phyloP scores from a whole-genome alignment of 2,888 invertebrate species.

The Ditula angustiorana region DNA sequence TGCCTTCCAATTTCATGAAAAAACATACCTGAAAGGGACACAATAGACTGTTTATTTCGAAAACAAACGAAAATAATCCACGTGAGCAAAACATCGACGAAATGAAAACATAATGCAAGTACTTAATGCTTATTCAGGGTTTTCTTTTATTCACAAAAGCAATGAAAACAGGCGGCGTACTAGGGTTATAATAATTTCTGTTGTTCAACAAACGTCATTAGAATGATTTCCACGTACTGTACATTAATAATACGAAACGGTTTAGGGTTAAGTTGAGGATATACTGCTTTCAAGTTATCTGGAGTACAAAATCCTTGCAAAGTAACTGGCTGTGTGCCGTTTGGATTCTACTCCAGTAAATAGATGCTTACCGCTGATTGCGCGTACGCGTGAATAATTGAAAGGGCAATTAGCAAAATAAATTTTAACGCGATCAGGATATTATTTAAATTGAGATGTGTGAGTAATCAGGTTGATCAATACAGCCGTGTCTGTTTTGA shows the following conservation, averaged over 20 bases:
- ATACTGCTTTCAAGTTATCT: conserved; percentile 70
- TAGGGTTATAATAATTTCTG: conserved; percentile 55
- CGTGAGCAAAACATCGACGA: too few species aligned
- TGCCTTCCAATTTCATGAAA: too few species aligned
- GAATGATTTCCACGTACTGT: conserved; percentile 74
- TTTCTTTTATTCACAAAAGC: conserved; percentile 21
- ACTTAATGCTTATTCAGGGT: conserved; percentile 9
- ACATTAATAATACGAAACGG: conserved; percentile 79
- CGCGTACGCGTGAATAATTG: conserved; percentile 27
- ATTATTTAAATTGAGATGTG: background rate
- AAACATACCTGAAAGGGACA: too few species aligned
- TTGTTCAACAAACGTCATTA: conserved; percentile 63
- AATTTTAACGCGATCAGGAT: conserved; percentile 6
- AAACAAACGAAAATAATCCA: too few species aligned
- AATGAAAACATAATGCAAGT: conserved; percentile 16
- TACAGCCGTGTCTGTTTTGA: too few species aligned
- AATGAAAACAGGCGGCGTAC: conserved; percentile 42
- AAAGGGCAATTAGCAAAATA: conserved; percentile 23
- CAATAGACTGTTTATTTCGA: too few species aligned
- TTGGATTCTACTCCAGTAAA: conserved; percentile 30
- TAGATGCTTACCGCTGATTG: conserved; percentile 29
- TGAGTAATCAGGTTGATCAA: background rate
- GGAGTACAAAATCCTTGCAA: conserved; percentile 52
- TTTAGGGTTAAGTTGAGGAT: conserved; percentile 75
- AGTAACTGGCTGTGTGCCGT: background rate